Evolutionary conservation across 1,140 invertebrate species (phyloP).

Genomic region (Drosophila paulistorum): DNA sequence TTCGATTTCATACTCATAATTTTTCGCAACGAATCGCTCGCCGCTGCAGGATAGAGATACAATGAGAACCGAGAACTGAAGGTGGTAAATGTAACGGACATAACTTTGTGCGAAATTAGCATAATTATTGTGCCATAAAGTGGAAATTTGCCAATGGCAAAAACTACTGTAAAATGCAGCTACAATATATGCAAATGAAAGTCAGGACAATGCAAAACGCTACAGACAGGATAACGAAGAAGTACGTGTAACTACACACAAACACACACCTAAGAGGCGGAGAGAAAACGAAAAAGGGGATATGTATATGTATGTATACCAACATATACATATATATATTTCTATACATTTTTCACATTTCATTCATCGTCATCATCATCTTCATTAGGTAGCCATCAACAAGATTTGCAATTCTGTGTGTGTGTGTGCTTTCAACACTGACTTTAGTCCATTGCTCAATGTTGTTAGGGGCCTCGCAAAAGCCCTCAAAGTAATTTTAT

Average conservation of each 20-base stretch:
- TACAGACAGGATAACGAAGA: background rate
- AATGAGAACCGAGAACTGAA: background rate
- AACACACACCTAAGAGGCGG: background rate
- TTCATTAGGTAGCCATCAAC: conserved; percentile 2
- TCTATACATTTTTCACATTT: no score
- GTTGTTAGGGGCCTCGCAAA: conserved; percentile 27
- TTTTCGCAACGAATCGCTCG: conserved; percentile 28
- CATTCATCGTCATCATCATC: background rate
- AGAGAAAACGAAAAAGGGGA: no score
- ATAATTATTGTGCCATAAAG: conserved; percentile 77
- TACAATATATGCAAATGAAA: conserved; percentile 14
- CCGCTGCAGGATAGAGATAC: conserved; percentile 1
- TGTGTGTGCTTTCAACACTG: conserved; percentile 3
- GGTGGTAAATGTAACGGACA: conserved; percentile 23
- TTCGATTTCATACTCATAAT: conserved; percentile 78
- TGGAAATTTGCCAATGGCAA: conserved; percentile 55
- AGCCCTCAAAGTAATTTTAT: conserved; percentile 63
- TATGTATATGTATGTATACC: no score
- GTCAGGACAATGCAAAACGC: conserved; percentile 8
- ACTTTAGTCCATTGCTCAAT: conserved; percentile 24
- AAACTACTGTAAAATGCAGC: conserved; percentile 41
- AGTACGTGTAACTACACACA: background rate
- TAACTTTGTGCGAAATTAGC: conserved; percentile 72
- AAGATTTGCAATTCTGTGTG: background rate
- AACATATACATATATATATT: no score